Evolutionary conservation across 2,113 vertebrate species (phyloP).

Genomic region (Phrynosoma platyrhinos): DNA sequence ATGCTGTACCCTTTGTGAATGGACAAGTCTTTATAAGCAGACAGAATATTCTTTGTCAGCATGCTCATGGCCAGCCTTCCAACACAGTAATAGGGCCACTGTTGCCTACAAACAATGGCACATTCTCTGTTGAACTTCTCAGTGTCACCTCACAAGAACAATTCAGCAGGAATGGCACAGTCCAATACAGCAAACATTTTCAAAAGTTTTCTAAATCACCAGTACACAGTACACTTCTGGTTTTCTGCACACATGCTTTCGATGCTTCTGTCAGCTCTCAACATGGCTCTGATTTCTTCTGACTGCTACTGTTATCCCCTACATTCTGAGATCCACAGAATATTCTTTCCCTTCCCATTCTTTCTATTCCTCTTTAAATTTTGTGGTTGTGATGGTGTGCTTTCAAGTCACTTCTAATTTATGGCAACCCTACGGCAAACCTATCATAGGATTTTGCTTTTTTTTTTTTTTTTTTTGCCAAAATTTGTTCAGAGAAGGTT

Average conservation of each 20-base stretch:
- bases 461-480: too few species aligned
- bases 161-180: not conserved
- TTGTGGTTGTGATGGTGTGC: too few species aligned
- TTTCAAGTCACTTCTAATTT: too few species aligned
- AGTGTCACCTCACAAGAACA: not conserved
- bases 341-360: too few species aligned
- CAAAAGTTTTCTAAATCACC: not conserved
- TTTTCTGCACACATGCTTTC: too few species aligned
- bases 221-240: not conserved
- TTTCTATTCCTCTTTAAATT: too few species aligned
- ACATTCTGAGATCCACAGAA: too few species aligned
- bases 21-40: not conserved
- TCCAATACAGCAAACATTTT: not conserved
- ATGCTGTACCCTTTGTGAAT: constrained; percentile 37
- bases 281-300: too few species aligned
- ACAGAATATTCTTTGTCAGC: constrained; percentile 54
- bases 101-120: not conserved
- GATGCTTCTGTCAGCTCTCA: not conserved
- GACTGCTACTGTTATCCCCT: too few species aligned
- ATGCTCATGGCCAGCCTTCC: accelerated
- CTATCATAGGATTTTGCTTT: too few species aligned
- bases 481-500: too few species aligned
- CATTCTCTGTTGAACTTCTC: accelerated
- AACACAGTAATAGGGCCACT: not conserved
- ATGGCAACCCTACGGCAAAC: too few species aligned